A percentile compares a stretch with the other conserved stretches of the same genome.
phyloP scores from a whole-genome alignment of 2,797 vertebrate species.

The Hafferia zeledoni region DNA sequence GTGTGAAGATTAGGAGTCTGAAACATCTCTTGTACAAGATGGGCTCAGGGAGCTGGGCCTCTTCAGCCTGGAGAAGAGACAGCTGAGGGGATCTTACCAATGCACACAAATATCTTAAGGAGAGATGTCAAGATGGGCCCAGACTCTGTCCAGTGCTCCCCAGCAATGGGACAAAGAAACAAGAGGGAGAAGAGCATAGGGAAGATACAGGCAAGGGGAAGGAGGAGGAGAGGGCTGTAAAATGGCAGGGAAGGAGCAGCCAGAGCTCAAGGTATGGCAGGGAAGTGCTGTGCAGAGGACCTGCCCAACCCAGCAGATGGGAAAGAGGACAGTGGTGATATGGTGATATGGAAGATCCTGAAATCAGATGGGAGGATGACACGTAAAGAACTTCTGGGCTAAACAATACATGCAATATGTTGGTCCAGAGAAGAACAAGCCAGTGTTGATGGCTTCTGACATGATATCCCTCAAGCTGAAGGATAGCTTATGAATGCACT shows the following conservation, averaged over 20 bases:
- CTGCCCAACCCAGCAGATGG: accelerated
- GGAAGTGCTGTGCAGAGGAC: background rate
- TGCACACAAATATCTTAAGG: background rate
- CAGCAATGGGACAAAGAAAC: background rate
- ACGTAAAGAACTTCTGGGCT: background rate
- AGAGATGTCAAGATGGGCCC: background rate
- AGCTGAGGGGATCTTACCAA: background rate
- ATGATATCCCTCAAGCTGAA: background rate
- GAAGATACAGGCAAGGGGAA: background rate
- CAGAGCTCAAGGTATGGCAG: background rate
- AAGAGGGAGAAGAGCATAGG: background rate
- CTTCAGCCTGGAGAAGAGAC: background rate
- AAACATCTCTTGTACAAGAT: background rate
- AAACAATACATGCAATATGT: accelerated
- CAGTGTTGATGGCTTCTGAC: background rate
- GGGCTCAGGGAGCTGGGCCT: background rate
- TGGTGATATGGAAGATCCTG: background rate
- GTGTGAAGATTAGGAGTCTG: background rate
- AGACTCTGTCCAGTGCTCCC: background rate
- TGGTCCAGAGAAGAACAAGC: background rate
- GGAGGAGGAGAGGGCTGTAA: background rate
- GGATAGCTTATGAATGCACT: background rate
- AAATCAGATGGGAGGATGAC: background rate
- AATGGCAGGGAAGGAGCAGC: background rate
- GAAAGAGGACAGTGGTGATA: background rate